These are phyloP conservation scores for Drosophila virilis DNA, from an alignment of 1,140 invertebrate genomes.

Conservation along the genomic window DNA sequence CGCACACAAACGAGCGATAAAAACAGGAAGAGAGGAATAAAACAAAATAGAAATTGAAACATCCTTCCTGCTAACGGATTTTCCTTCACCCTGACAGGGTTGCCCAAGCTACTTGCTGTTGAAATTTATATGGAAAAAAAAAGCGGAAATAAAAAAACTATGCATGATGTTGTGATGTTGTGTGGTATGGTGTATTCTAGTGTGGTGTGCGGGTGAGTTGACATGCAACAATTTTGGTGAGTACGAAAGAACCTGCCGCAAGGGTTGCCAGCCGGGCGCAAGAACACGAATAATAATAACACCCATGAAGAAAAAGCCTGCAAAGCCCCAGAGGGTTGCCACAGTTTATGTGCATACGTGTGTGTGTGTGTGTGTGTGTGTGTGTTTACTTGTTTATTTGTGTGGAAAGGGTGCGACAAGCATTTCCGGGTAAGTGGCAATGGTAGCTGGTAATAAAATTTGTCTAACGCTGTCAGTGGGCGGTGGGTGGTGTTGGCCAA, in stretches of 20 bases:
- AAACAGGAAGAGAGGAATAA: slow-evolving; percentile 69
- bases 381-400: slow-evolving; percentile 32
- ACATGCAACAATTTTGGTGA: slow-evolving; percentile 70
- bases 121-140: slow-evolving; percentile 61
- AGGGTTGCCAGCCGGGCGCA: slow-evolving; percentile 62
- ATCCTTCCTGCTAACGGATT: slow-evolving; percentile 65
- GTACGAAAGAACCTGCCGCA: slow-evolving; percentile 53
- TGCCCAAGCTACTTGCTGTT: slow-evolving; percentile 53
- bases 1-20: slow-evolving; percentile 65
- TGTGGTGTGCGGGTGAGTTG: slow-evolving; percentile 49
- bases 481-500: slow-evolving; percentile 1
- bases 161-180: slow-evolving; percentile 10
- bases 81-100: slow-evolving; percentile 18
- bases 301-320: slow-evolving; percentile 28
- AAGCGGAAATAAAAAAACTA: slow-evolving; percentile 35
- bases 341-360: slow-evolving; percentile 5
- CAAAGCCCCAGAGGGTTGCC: slow-evolving; percentile 30
- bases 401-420: slow-evolving; percentile 53
- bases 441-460: slow-evolving; percentile 69
- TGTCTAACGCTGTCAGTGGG: slow-evolving; percentile 50
- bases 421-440: slow-evolving; percentile 73
- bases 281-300: slow-evolving; percentile 47
- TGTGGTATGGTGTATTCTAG: not conserved
- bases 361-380: slow-evolving; percentile 11
- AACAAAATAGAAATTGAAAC: slow-evolving; percentile 82